Evolutionary conservation across 92 coral and sea anemone genomes (phyloP).

Genomic region (Diadumene lineata): DNA sequence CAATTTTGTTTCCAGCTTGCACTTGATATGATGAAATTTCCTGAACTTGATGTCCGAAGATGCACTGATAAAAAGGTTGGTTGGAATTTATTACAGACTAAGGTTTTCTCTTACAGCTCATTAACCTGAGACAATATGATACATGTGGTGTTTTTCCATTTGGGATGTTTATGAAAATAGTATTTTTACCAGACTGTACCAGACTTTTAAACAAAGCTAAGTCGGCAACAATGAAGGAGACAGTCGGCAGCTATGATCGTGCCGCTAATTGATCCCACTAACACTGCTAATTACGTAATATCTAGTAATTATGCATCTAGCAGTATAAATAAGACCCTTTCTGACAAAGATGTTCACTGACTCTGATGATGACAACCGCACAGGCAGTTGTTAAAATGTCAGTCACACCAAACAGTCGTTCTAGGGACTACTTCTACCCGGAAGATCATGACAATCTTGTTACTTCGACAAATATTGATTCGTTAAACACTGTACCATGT

Average conservation of each 20-base stretch:
- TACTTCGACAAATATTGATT: no score
- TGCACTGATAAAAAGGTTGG: conserved; percentile 64
- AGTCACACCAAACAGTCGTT: no score
- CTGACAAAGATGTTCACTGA: no score
- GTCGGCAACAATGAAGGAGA: background rate
- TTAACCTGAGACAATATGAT: background rate
- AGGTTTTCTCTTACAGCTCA: background rate
- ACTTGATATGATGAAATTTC: conserved; percentile 84
- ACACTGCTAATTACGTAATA: background rate
- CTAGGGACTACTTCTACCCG: no score
- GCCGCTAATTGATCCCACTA: no score
- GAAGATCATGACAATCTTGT: no score
- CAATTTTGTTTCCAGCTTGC: conserved; percentile 49
- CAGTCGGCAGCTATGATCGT: no score
- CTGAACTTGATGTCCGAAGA: conserved; percentile 67
- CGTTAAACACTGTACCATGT: no score
- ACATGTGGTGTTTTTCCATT: background rate
- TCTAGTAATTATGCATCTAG: no score
- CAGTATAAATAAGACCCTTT: no score
- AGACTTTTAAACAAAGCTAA: background rate
- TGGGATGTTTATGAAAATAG: background rate
- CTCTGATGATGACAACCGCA: no score
- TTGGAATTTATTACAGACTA: background rate
- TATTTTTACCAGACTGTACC: background rate
- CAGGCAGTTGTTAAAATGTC: no score